Conservation (phyloP, 2,113 vertebrate species). For the Aegotheles bennettii region DNA sequence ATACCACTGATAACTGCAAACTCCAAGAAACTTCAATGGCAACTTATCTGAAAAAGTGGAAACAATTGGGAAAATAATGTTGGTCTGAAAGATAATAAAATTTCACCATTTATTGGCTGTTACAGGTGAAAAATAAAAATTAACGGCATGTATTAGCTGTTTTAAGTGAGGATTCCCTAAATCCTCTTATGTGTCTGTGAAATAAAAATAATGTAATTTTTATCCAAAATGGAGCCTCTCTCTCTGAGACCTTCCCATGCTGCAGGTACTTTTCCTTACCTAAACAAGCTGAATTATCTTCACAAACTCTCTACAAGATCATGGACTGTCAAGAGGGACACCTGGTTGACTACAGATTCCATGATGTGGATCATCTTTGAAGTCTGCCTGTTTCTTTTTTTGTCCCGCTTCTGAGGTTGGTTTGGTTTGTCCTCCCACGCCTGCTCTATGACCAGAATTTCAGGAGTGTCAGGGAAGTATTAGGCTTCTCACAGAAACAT, state of each 20-base stretch:
- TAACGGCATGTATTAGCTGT: not conserved
- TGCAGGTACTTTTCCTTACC: not conserved
- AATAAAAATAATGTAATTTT: not conserved
- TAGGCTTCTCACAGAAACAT: not conserved
- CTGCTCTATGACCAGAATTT: not conserved
- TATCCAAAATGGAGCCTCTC: not conserved
- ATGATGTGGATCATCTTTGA: not conserved
- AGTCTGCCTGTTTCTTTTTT: not conserved
- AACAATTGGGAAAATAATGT: not conserved
- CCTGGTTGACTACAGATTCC: not conserved
- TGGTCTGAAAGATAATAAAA: not conserved
- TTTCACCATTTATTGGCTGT: not conserved
- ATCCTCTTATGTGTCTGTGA: not conserved
- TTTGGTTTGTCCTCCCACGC: not conserved
- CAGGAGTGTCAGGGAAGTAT: not conserved
- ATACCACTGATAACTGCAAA: not conserved
- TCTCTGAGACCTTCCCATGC: not conserved
- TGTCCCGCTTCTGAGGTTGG: not conserved
- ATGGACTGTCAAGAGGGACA: not conserved
- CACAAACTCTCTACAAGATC: accelerated
- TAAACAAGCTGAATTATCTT: not conserved
- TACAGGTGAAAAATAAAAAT: not conserved
- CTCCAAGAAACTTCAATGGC: not conserved
- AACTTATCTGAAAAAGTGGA: not conserved
- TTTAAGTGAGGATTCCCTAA: not conserved